These are phyloP conservation scores for Drosophila nigromelanica DNA, from an alignment of 1,140 invertebrate species.

Conservation along the genomic window DNA sequence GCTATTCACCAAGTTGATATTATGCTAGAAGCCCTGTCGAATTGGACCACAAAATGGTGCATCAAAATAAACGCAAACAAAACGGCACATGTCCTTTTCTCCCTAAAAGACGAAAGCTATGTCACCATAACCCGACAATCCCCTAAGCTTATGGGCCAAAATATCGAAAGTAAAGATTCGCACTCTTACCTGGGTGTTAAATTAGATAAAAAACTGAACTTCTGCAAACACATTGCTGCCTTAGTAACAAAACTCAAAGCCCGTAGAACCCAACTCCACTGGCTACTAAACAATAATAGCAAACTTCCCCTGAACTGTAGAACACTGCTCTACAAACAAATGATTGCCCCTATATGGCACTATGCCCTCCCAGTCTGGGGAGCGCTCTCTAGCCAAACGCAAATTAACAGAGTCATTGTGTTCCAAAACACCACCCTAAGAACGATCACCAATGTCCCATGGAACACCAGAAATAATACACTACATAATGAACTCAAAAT, in stretches of 20 bases:
- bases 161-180: not conserved
- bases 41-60: too few species aligned
- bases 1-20: too few species aligned
- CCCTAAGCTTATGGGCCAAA: not conserved
- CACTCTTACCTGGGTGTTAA: not conserved
- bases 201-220: too few species aligned
- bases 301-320: not conserved
- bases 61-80: too few species aligned
- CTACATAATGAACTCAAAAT: not conserved
- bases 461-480: not conserved
- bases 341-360: not conserved
- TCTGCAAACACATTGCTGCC: too few species aligned
- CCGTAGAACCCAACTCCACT: too few species aligned
- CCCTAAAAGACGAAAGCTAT: not conserved
- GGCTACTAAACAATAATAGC: not conserved
- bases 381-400: not conserved
- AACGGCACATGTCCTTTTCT: constrained; percentile 3
- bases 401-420: not conserved
- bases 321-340: constrained; percentile 1
- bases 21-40: too few species aligned
- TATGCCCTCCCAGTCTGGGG: not conserved
- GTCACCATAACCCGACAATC: too few species aligned
- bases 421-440: not conserved
- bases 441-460: not conserved
- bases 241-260: too few species aligned